Percentiles rank a stretch among this genome's conserved stretches.
These are phyloP conservation scores for Cephus pulcher DNA, from an alignment of 2,888 invertebrate species.

Conservation along the genomic window DNA sequence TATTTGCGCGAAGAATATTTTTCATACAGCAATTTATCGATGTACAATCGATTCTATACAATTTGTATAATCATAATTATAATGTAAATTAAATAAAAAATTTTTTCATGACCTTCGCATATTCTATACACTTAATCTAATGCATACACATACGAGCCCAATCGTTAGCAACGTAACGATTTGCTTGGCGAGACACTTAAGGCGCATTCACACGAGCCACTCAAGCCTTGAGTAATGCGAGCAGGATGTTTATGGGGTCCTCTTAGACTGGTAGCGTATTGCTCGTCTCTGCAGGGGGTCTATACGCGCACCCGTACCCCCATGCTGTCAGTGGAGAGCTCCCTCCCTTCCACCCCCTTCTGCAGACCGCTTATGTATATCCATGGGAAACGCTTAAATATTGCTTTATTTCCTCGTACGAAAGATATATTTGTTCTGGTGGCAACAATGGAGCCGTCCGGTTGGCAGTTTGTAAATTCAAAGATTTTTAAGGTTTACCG, in stretches of 20 bases:
- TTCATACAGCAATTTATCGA: neutral
- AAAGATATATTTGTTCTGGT: neutral
- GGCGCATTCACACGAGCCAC: conserved; percentile 52
- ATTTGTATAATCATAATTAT: neutral
- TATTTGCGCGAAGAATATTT: conserved; percentile 24
- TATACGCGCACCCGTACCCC: conserved; percentile 50
- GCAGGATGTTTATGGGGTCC: conserved; percentile 35
- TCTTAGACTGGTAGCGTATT: conserved; percentile 57
- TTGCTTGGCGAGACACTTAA: conserved; percentile 46
- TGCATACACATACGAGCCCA: neutral
- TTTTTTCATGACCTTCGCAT: neutral
- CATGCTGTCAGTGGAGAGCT: conserved; percentile 55
- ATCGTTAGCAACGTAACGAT: neutral
- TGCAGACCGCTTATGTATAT: conserved; percentile 56
- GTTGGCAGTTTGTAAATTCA: neutral
- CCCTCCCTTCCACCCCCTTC: conserved; percentile 40
- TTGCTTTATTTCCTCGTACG: conserved; percentile 52
- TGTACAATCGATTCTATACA: neutral
- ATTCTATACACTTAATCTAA: neutral
- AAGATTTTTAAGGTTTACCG: neutral
- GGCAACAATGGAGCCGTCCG: neutral
- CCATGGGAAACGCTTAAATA: conserved; percentile 63
- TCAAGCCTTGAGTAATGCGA: conserved; percentile 44
- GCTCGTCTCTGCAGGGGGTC: conserved; percentile 57
- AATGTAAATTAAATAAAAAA: neutral